Conservation (phyloP, 2,113 vertebrate species). For the Carassius carassius region DNA sequence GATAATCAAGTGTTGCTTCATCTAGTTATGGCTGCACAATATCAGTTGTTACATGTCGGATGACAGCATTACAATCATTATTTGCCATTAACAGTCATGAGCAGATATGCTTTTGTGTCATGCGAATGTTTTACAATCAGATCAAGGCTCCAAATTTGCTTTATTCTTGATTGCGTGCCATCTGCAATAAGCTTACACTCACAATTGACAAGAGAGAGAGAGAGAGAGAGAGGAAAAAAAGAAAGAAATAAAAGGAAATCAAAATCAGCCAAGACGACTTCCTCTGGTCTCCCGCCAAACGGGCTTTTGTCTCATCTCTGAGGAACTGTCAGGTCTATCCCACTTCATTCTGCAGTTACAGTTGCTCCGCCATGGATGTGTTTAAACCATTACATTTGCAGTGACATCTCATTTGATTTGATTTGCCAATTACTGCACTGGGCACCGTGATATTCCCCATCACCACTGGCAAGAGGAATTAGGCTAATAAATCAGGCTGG, state of each 20-base stretch:
- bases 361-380: slow-evolving; percentile 49
- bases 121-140: slow-evolving; percentile 43
- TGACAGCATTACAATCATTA: slow-evolving; percentile 32
- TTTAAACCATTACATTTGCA: slow-evolving; percentile 60
- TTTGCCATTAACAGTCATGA: slow-evolving; percentile 44
- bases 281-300: slow-evolving; percentile 45
- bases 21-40: slow-evolving; percentile 38
- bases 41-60: slow-evolving; percentile 40
- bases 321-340: slow-evolving; percentile 56
- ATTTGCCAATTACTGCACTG: slow-evolving; percentile 63
- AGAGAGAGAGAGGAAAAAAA: background rate
- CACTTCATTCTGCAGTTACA: slow-evolving; percentile 59
- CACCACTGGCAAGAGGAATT: slow-evolving; percentile 56
- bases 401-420: slow-evolving; percentile 65
- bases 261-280: slow-evolving; percentile 36
- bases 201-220: background rate
- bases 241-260: slow-evolving; percentile 4
- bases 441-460: slow-evolving; percentile 49
- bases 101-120: slow-evolving; percentile 47
- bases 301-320: slow-evolving; percentile 51
- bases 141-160: slow-evolving; percentile 25
- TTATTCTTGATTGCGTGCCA: slow-evolving; percentile 34
- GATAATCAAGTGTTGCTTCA: slow-evolving; percentile 38
- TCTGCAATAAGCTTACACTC: slow-evolving; percentile 36
- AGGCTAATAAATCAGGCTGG: slow-evolving; percentile 62